A percentile compares a stretch with the other conserved stretches of the same genome.
Conservation (phyloP, 2,888 invertebrate species). For the Agrochola circellaris region DNA sequence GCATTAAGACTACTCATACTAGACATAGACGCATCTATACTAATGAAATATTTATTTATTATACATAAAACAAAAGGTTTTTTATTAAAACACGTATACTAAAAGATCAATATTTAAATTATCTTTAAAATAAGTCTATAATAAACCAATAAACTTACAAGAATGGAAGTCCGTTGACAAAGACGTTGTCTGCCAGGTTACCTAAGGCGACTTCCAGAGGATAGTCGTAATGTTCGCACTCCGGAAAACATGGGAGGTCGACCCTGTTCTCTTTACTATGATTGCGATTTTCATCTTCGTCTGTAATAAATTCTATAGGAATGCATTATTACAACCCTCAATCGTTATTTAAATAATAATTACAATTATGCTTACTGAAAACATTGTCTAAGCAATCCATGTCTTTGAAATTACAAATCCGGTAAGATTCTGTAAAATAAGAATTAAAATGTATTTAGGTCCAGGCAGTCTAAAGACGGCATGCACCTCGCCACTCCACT, state of each 20-base stretch:
- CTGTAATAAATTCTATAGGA: conserved; percentile 31
- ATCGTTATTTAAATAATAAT: neutral
- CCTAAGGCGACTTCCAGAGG: conserved; percentile 92
- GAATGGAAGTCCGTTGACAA: conserved; percentile 84
- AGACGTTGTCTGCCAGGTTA: conserved; percentile 83
- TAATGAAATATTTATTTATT: too few relatives aligned
- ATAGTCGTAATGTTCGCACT: conserved; percentile 92
- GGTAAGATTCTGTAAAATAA: conserved; percentile 72
- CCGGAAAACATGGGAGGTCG: conserved; percentile 88
- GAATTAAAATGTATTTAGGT: too few relatives aligned
- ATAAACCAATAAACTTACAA: conserved; percentile 82
- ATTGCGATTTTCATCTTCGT: neutral
- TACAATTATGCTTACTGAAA: conserved; percentile 72
- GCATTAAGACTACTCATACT: too few relatives aligned
- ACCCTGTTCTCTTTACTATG: neutral
- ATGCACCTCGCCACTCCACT: too few relatives aligned
- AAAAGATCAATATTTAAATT: too few relatives aligned
- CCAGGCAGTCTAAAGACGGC: too few relatives aligned
- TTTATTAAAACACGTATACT: too few relatives aligned
- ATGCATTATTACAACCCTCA: neutral
- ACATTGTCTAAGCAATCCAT: conserved; percentile 85
- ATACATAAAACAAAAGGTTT: too few relatives aligned
- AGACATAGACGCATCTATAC: too few relatives aligned
- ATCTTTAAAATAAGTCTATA: too few relatives aligned
- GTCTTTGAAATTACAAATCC: conserved; percentile 88